phyloP scores from a whole-genome alignment of 2,888 invertebrate genomes.

The Latrodectus hesperus region DNA sequence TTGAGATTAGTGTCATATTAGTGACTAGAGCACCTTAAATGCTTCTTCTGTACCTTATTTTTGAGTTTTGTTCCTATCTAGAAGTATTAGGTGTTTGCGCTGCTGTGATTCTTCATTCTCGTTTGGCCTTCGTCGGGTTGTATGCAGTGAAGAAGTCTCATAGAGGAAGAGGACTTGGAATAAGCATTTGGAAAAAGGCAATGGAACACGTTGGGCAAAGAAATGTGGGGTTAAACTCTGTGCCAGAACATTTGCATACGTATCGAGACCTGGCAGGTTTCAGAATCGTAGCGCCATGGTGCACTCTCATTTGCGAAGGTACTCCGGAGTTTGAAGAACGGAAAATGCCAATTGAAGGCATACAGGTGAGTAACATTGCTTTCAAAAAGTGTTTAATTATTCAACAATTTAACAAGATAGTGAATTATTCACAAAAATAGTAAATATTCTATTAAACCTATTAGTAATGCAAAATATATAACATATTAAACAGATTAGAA shows the following conservation, averaged over 20 bases:
- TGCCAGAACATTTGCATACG: conserved; percentile 69
- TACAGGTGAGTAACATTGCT: conserved; percentile 25
- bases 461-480: too few species aligned
- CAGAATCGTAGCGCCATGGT: conserved; percentile 56
- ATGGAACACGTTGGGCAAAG: conserved; percentile 70
- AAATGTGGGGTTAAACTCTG: conserved; percentile 71
- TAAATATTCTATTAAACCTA: too few species aligned
- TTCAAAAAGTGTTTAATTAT: too few species aligned
- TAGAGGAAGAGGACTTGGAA: conserved; percentile 70
- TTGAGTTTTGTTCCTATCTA: conserved; percentile 12
- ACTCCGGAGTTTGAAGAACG: conserved; percentile 9
- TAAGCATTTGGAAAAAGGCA: conserved; percentile 67
- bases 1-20: too few species aligned
- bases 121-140: conserved; percentile 70
- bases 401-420: too few species aligned
- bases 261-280: conserved; percentile 70
- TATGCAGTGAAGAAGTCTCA: conserved; percentile 70
- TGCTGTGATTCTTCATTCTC: conserved; percentile 66
- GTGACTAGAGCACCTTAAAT: too few species aligned
- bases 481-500: too few species aligned
- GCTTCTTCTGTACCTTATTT: too few species aligned
- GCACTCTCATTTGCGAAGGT: conserved; percentile 47
- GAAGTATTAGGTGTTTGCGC: conserved; percentile 70
- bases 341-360: conserved; percentile 22
- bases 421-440: too few species aligned